Evolutionary conservation across 64 coral and sea anemone genomes (phyloP).

Genomic region (Exaiptasia diaphana): DNA sequence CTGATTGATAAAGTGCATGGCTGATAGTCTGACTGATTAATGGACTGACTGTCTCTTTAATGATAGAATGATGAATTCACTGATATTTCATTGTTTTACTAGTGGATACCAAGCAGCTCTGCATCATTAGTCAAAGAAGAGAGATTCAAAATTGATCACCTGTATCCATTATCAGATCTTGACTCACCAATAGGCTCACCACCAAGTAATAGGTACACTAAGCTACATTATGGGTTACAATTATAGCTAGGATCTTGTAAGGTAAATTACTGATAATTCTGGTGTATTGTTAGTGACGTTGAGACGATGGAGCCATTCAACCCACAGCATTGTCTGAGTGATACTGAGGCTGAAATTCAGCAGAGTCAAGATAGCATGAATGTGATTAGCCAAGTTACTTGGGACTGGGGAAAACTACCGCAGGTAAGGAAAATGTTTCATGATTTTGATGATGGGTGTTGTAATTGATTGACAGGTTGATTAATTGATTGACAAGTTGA

Average conservation of each 20-base stretch:
- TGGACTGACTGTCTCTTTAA: too few relatives aligned
- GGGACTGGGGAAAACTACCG: constrained; percentile 94
- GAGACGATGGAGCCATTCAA: constrained; percentile 34
- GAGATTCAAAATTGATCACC: neutral
- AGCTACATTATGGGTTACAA: neutral
- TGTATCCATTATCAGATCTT: constrained; percentile 84
- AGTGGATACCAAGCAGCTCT: constrained; percentile 26
- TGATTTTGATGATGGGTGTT: neutral
- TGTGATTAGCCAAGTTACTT: constrained; percentile 69
- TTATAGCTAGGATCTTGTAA: too few relatives aligned
- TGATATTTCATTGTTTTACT: too few relatives aligned
- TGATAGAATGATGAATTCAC: too few relatives aligned
- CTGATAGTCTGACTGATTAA: too few relatives aligned
- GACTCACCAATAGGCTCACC: constrained; percentile 90
- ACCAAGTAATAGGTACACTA: constrained; percentile 43
- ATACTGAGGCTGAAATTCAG: constrained; percentile 80
- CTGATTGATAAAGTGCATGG: too few relatives aligned
- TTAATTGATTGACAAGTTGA: neutral
- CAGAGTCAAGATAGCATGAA: constrained; percentile 69
- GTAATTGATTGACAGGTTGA: neutral
- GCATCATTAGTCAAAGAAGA: constrained; percentile 5
- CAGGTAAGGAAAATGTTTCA: constrained; percentile 45
- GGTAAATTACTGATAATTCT: too few relatives aligned
- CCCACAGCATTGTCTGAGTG: constrained; percentile 79
- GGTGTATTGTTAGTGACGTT: too few relatives aligned